Evolutionary conservation across 2,888 invertebrate genomes (phyloP).

Genomic region (Eupithecia insigniata): DNA sequence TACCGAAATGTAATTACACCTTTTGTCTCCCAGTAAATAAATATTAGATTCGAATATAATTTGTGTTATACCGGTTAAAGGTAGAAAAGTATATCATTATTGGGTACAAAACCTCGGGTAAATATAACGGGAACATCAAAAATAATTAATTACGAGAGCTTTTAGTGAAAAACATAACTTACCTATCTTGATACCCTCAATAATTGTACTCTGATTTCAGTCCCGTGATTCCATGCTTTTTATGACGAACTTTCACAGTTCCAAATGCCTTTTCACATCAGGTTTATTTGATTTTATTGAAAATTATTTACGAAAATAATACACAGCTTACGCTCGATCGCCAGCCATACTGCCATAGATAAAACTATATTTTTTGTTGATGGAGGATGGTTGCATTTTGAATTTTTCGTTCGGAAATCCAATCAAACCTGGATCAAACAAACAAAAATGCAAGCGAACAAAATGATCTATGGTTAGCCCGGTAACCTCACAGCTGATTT

Average conservation of each 20-base stretch:
- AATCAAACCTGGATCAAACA: no score
- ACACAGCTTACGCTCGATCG: slow-evolving; percentile 67
- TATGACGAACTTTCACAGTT: slow-evolving; percentile 45
- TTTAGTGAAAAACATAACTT: slow-evolving; percentile 58
- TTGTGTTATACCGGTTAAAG: not conserved
- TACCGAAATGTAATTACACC: slow-evolving; percentile 61
- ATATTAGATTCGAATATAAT: slow-evolving; percentile 35
- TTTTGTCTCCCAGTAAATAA: slow-evolving; percentile 47
- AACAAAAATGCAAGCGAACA: not conserved
- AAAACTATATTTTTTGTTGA: slow-evolving; percentile 18
- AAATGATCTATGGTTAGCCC: slow-evolving; percentile 19
- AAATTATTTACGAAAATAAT: slow-evolving; percentile 64
- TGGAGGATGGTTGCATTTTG: no score
- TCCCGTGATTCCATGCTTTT: slow-evolving; percentile 70
- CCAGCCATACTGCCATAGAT: slow-evolving; percentile 72
- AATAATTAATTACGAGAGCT: slow-evolving; percentile 57
- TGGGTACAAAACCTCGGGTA: slow-evolving; percentile 22
- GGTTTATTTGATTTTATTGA: slow-evolving; percentile 57
- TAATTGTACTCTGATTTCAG: slow-evolving; percentile 59
- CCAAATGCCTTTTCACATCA: slow-evolving; percentile 57
- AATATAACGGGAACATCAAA: slow-evolving; percentile 48
- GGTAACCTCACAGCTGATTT: slow-evolving; percentile 6
- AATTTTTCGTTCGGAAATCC: slow-evolving; percentile 14
- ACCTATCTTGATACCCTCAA: slow-evolving; percentile 68
- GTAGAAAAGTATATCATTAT: not conserved